Base-by-base conservation (phyloP, 2,113 vertebrate species). In the Falco punctatus region DNA sequence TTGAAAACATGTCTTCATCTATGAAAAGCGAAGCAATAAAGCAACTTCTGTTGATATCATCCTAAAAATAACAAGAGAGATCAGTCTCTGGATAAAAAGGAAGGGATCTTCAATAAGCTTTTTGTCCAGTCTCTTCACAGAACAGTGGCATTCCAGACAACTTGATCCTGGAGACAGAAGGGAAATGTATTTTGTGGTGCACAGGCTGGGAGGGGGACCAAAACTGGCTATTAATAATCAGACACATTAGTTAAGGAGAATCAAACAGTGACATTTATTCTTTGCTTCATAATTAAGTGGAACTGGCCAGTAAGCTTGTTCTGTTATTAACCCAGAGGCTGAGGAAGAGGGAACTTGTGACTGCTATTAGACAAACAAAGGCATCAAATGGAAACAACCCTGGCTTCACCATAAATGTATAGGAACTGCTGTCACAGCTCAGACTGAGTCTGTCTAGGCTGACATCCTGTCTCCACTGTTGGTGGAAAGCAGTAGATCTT, bases 31-130 rank as follows among this genome's bases (percentile, higher is more conserved):
- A 83, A 92, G 78, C 33, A 92, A 96, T 44, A 95, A 95, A 92
- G 91, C 78, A 91, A 61, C 66, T 73, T 90, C 54, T 95, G 85
- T 95, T 78, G 57, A 21, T 23, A 70, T 59, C 2, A 48, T 62
- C 30, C 80, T 95, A 95, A 96, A 97, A 96, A 95, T 93, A 95
- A 81, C 89, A 30, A 78, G 69, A 66, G 33, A 85, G 15, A 48
- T 58, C 35, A 82, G 58, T 44, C 55, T 85, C 61, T 77, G 75
- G 77, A 82, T 83, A 46, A 73, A 85, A 94, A 88, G 61, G 38
- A 81, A 94, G 75, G 33, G 26, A 51, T 82, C 24, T 26, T 96
- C 87, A 96, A 86, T 92, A 48, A 93, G 72, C 49, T 88, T 89
- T 96, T 92, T 97, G 91, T 95, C 69, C 62, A 42, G n/a, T 42